Conservation (phyloP, 2,888 invertebrate species). For the Campaea margaritaria region DNA sequence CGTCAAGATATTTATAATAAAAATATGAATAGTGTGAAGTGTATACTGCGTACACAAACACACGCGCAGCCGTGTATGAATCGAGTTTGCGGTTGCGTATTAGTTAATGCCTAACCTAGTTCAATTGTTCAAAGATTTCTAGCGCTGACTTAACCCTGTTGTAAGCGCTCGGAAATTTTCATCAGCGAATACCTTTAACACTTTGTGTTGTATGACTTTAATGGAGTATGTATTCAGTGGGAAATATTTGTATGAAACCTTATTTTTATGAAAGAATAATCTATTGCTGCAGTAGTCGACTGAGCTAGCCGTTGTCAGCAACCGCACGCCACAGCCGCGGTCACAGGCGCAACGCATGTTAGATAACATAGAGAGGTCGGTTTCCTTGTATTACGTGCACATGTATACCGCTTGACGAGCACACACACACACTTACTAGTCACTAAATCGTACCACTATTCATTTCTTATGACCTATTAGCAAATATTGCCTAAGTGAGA, state of each 20-base stretch:
- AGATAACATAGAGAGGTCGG: slow-evolving; percentile 67
- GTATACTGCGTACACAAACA: slow-evolving; percentile 6
- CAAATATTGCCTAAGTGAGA: slow-evolving; percentile 54
- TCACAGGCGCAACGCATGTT: slow-evolving; percentile 48
- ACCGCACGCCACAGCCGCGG: slow-evolving; percentile 21
- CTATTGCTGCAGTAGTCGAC: not conserved
- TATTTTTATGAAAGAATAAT: not conserved
- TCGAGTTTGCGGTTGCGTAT: slow-evolving; percentile 53
- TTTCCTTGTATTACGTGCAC: slow-evolving; percentile 74
- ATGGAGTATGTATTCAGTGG: not conserved
- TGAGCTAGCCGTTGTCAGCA: not conserved
- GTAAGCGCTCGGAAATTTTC: slow-evolving; percentile 40
- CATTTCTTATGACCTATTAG: slow-evolving; percentile 48
- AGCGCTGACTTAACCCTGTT: slow-evolving; percentile 42
- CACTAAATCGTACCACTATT: slow-evolving; percentile 51
- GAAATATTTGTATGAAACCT: not conserved
- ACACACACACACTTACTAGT: slow-evolving; percentile 45
- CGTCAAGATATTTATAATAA: too few species aligned
- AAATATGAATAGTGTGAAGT: slow-evolving; percentile 16
- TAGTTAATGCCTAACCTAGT: slow-evolving; percentile 53
- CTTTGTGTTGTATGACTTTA: not conserved
- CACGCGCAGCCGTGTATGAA: slow-evolving; percentile 47
- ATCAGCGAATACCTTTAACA: slow-evolving; percentile 15
- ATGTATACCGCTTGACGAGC: slow-evolving; percentile 46
- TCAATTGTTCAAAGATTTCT: slow-evolving; percentile 48